Evolutionary conservation across 2,113 vertebrate species (phyloP).

Genomic region (Siphamia tubifer): DNA sequence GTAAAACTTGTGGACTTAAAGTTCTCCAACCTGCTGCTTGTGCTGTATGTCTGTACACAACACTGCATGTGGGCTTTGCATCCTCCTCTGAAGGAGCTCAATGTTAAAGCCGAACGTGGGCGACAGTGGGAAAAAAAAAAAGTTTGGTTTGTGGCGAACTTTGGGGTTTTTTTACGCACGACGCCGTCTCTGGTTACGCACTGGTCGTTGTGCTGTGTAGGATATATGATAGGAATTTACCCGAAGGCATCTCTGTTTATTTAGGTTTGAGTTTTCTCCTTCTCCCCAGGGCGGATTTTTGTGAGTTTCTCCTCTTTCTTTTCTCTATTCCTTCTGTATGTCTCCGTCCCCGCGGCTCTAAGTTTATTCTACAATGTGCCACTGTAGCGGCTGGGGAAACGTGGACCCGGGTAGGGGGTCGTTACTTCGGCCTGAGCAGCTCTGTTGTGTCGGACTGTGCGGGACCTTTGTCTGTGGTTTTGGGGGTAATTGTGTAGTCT

Average conservation of each 20-base stretch:
- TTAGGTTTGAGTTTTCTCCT: neutral
- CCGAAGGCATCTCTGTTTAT: conserved; percentile 37
- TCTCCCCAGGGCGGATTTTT: conserved; percentile 22
- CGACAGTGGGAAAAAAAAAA: neutral
- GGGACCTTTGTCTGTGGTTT: conserved; percentile 61
- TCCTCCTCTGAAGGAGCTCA: neutral
- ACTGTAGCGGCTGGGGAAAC: conserved; percentile 71
- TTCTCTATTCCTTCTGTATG: neutral
- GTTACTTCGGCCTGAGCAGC: conserved; percentile 73
- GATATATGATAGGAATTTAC: conserved; percentile 40
- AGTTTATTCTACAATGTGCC: conserved; percentile 59
- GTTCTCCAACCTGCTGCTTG: conserved; percentile 30
- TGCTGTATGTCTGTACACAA: neutral
- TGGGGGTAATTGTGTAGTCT: conserved; percentile 66
- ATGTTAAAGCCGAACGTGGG: neutral
- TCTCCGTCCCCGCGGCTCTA: conserved; percentile 3
- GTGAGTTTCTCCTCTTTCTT: neutral
- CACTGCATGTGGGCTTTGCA: neutral
- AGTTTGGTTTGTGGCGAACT: conserved; percentile 1
- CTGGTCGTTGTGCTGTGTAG: neutral
- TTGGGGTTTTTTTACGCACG: conserved; percentile 65
- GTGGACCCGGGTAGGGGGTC: conserved; percentile 74
- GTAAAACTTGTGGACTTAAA: conserved; percentile 42
- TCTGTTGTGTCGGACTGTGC: conserved; percentile 66
- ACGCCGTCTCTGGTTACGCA: conserved; percentile 17